A percentile compares a stretch with the other conserved stretches of the same genome.
phyloP scores from a whole-genome alignment of 2,113 vertebrate species.

The Dromas ardeola region DNA sequence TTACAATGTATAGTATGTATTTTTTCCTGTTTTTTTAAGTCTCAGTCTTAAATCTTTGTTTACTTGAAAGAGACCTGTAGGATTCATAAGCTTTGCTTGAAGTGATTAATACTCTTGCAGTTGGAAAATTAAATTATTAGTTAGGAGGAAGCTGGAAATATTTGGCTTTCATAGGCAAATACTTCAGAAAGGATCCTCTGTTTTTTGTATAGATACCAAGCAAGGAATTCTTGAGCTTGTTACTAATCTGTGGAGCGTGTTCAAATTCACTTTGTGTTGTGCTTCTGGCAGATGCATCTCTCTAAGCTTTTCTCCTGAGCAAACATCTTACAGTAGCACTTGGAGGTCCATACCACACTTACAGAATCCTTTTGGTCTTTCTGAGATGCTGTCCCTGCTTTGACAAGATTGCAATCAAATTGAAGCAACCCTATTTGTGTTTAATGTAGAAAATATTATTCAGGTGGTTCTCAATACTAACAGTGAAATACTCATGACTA shows the following conservation, averaged over 20 bases:
- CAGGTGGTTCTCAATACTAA: not conserved
- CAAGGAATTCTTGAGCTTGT: not conserved
- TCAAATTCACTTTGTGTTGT: not conserved
- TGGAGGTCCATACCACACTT: not conserved
- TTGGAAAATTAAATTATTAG: not conserved
- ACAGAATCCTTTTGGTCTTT: not conserved
- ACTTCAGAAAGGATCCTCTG: not conserved
- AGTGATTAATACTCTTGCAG: not conserved
- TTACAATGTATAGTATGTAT: rapidly evolving
- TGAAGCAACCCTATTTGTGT: not conserved
- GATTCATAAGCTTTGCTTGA: not conserved
- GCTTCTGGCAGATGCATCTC: not conserved
- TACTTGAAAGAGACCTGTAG: not conserved
- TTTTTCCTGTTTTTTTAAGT: not conserved
- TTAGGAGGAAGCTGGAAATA: not conserved
- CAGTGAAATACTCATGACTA: not conserved
- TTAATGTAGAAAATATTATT: not conserved
- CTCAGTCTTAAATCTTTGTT: not conserved
- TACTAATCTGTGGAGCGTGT: not conserved
- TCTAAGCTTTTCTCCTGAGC: not conserved
- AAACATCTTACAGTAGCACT: not conserved
- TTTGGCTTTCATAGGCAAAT: not conserved
- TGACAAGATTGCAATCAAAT: not conserved
- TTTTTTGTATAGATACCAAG: not conserved
- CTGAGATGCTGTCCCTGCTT: not conserved